phyloP scores from a whole-genome alignment of 2,888 invertebrate species.

The Acleris literana region DNA sequence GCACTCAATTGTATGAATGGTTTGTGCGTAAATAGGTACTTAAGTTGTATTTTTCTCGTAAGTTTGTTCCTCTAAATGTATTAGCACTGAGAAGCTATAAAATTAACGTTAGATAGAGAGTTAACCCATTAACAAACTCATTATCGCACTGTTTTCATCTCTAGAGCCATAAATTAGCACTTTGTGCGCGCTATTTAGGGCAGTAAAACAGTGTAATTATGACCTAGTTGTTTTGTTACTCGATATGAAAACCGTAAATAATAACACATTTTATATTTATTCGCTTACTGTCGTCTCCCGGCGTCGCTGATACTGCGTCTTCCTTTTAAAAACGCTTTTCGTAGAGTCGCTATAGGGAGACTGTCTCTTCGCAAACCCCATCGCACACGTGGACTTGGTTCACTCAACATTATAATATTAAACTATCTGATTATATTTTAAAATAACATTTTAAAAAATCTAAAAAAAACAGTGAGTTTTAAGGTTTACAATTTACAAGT shows the following conservation, averaged over 20 bases:
- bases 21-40: too few relatives aligned
- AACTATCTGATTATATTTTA: not conserved
- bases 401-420: slow-evolving; percentile 40
- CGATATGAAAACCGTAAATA: not conserved
- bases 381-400: slow-evolving; percentile 44
- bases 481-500: not conserved
- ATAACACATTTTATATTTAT: not conserved
- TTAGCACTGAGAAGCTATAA: too few relatives aligned
- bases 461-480: not conserved
- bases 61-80: too few relatives aligned
- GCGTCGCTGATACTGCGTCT: slow-evolving; percentile 60
- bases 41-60: too few relatives aligned
- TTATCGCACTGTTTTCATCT: too few relatives aligned
- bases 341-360: slow-evolving; percentile 64
- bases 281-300: slow-evolving; percentile 64
- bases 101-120: too few relatives aligned
- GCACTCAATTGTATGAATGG: too few relatives aligned
- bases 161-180: too few relatives aligned
- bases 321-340: slow-evolving; percentile 64
- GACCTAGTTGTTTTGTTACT: not conserved
- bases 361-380: slow-evolving; percentile 72
- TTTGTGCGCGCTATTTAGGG: not conserved
- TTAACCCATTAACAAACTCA: too few relatives aligned
- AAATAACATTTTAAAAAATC: not conserved
- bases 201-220: not conserved